Conservation (phyloP, 2,113 vertebrate genomes). For the Myiagra hebetior region DNA sequence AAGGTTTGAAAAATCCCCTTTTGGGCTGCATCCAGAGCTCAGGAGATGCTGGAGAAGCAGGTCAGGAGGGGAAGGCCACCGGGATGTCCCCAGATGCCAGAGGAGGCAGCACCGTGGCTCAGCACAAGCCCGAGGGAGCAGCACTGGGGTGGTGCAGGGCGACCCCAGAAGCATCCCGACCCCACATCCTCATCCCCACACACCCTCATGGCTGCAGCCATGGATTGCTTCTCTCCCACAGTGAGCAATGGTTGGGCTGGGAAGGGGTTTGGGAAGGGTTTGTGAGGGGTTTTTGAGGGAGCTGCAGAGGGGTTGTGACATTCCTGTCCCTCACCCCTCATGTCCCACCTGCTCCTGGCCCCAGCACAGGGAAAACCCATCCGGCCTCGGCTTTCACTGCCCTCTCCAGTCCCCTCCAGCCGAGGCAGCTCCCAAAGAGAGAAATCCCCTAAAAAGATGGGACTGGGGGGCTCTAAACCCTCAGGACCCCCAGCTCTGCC, state of each 20-base stretch:
- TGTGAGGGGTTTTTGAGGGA: neutral
- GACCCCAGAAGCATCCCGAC: neutral
- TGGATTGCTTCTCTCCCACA: rapidly evolving
- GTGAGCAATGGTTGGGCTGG: rapidly evolving
- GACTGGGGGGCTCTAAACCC: rapidly evolving
- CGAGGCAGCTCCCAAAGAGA: neutral
- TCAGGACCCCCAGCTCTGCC: neutral
- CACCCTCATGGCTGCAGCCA: rapidly evolving
- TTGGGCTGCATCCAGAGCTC: rapidly evolving
- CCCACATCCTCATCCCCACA: neutral
- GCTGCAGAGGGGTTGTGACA: neutral
- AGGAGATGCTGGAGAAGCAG: neutral
- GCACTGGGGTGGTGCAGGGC: rapidly evolving
- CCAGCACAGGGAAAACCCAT: neutral
- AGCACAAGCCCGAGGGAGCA: neutral
- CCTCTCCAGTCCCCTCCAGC: neutral
- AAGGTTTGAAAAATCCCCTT: rapidly evolving
- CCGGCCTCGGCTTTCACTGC: neutral
- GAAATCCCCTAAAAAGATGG: neutral
- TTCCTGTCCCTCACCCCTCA: too few species aligned
- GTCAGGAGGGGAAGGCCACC: neutral
- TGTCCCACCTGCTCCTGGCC: neutral
- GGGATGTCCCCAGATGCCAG: neutral
- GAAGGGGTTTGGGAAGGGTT: neutral
- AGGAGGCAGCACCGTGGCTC: neutral